Base-by-base conservation (phyloP, 2,113 vertebrate genomes). In the Aspiorhynchus laticeps region DNA sequence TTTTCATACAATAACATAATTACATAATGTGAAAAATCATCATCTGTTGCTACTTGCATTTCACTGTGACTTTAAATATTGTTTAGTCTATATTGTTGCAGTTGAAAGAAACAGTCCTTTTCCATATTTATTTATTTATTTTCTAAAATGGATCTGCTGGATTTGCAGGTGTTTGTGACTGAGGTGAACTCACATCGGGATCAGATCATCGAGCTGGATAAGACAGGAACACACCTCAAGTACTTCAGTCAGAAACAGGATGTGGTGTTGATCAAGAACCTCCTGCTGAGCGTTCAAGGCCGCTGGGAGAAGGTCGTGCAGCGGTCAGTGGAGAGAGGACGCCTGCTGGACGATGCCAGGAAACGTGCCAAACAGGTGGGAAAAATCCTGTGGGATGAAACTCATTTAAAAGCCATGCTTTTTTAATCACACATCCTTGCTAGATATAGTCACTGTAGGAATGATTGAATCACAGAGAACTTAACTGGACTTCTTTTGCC, bases 241-340 rank as follows among this genome's bases (percentile, higher is more conserved):
- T 99, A 99, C 84, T 99, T 99, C 93, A 99, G 98, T 93, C 98
- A 99, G 95, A 99, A 99, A 90, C 97, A 99, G 92, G 98, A 99
- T 36, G 97, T 99, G 89, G 98, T 99, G 83, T 94, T 99, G 90
- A 99, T 99, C 93, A 99, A 98, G 94, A 99, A 99, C 93, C 95
- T 99, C 63, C 95, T 99, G 85, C 95, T 99, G 76, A 99, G 97
- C 26, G 98, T 99, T 7, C 98, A 99, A 56, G 95, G 95, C 91
- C 96, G 98, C 90, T 99, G 98, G 98, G 98, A 99, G 93, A 98
- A 99, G 91, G 96, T 99, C 89, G 97, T 99, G 69, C 98, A 99
- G 46, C 95, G 97, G 8, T 96, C 98, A 28, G 96, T 98, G 31
- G 98, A 99, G 93, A 95, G 98, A 86, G 98, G 97, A 82, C 95